These are phyloP conservation scores for Eueremaeus valkanovi DNA, from an alignment of 2,888 invertebrate genomes.

Conservation along the genomic window DNA sequence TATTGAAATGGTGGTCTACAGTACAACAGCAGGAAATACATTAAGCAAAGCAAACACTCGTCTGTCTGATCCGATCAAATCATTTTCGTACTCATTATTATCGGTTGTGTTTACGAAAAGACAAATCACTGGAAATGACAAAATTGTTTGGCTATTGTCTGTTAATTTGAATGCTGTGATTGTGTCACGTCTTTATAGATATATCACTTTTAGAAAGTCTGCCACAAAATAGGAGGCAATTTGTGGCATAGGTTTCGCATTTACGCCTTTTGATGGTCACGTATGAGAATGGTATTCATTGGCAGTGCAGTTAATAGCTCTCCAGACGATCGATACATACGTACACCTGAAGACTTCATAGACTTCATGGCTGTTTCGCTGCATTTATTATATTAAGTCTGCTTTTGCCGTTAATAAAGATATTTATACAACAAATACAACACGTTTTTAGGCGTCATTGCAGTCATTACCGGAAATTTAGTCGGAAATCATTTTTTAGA, in stretches of 20 bases:
- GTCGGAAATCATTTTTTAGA: conserved; percentile 19
- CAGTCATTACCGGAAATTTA: not conserved
- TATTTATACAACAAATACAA: too few relatives aligned
- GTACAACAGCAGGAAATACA: too few relatives aligned
- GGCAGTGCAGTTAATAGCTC: not conserved
- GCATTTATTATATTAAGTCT: not conserved
- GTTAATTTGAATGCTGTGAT: conserved; percentile 16
- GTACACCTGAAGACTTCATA: too few relatives aligned
- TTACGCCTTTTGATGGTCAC: conserved; percentile 16
- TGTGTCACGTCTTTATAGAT: conserved; percentile 11
- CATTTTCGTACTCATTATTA: too few relatives aligned
- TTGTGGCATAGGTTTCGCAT: not conserved
- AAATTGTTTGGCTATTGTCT: conserved; percentile 2
- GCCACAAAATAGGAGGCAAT: not conserved
- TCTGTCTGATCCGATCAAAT: too few relatives aligned
- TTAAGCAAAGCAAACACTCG: too few relatives aligned
- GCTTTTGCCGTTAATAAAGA: not conserved
- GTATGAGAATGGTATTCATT: too few relatives aligned
- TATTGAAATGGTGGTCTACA: too few relatives aligned
- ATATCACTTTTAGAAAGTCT: not conserved
- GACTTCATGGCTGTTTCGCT: too few relatives aligned
- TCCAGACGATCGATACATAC: too few relatives aligned
- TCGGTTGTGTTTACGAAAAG: too few relatives aligned
- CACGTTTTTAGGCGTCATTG: conserved; percentile 17
- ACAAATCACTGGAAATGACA: not conserved